Evolutionary conservation across 2,888 invertebrate species (phyloP).

Genomic region (Ichneumoninae sp.): DNA sequence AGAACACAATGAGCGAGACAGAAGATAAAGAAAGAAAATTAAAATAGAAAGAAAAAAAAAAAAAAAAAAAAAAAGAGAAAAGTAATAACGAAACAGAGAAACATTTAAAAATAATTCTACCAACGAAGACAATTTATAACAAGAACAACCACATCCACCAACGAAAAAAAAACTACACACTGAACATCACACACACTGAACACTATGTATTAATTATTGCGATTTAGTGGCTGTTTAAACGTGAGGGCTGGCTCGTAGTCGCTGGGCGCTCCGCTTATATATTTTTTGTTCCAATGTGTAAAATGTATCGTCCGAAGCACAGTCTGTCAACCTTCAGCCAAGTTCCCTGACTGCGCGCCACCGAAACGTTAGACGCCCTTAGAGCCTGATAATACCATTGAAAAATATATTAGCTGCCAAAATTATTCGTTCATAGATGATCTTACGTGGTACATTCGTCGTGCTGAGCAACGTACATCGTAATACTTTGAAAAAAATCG

Average conservation of each 20-base stretch:
- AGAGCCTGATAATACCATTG: conserved; percentile 46
- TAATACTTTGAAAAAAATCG: background rate
- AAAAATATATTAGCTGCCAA: conserved; percentile 41
- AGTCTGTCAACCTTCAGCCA: background rate
- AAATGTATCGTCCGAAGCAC: background rate
- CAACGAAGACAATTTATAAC: conserved; percentile 65
- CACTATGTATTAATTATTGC: conserved; percentile 63
- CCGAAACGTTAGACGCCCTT: conserved; percentile 33
- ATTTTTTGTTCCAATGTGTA: background rate
- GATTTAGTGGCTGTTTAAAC: conserved; percentile 48
- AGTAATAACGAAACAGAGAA: conserved; percentile 30
- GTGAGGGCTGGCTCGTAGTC: conserved; percentile 1
- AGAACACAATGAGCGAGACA: too few species aligned
- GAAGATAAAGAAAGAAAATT: too few species aligned
- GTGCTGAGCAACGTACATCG: conserved; percentile 65
- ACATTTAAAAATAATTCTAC: conserved; percentile 53
- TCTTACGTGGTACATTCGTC: conserved; percentile 70
- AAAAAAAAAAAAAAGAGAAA: conserved; percentile 10
- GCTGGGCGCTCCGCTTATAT: conserved; percentile 3
- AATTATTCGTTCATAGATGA: conserved; percentile 36
- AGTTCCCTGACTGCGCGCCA: conserved; percentile 29
- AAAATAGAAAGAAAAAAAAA: too few species aligned
- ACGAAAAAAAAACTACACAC: conserved; percentile 66
- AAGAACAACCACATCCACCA: conserved; percentile 72
- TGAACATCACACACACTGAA: conserved; percentile 72